These are phyloP conservation scores for Megalops atlanticus DNA, from an alignment of 2,113 vertebrate genomes.

Conservation along the genomic window DNA sequence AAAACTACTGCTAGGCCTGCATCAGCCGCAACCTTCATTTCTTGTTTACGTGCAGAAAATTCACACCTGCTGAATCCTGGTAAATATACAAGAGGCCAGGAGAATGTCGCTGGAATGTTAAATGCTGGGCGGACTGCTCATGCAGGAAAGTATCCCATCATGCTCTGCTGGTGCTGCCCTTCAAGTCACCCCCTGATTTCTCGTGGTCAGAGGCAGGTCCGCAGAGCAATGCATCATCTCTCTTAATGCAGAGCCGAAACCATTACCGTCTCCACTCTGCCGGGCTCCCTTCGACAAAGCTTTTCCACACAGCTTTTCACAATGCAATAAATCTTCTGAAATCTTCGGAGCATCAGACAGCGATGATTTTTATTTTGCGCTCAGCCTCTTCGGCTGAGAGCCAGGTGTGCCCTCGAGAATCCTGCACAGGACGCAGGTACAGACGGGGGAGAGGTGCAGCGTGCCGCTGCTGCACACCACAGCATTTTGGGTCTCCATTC, in stretches of 20 bases:
- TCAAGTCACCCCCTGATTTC: neutral
- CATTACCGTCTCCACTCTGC: neutral
- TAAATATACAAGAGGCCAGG: no score
- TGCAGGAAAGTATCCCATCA: neutral
- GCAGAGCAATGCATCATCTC: neutral
- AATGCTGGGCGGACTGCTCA: neutral
- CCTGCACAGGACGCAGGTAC: no score
- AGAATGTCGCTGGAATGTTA: neutral
- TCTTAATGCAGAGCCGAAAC: neutral
- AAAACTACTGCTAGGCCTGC: no score
- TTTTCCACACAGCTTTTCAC: neutral
- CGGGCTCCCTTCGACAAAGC: neutral
- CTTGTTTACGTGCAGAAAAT: no score
- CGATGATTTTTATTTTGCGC: neutral
- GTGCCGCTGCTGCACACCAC: no score
- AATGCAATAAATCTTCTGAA: neutral
- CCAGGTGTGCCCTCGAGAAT: no score
- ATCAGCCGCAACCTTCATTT: no score
- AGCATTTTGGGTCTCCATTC: no score
- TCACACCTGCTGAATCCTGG: no score
- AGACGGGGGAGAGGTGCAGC: no score
- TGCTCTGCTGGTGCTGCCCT: neutral
- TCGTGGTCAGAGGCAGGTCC: neutral
- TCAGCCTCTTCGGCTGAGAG: no score
- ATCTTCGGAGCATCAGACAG: neutral